These are phyloP conservation scores for Solea solea DNA, from an alignment of 2,113 vertebrate genomes.

Conservation along the genomic window DNA sequence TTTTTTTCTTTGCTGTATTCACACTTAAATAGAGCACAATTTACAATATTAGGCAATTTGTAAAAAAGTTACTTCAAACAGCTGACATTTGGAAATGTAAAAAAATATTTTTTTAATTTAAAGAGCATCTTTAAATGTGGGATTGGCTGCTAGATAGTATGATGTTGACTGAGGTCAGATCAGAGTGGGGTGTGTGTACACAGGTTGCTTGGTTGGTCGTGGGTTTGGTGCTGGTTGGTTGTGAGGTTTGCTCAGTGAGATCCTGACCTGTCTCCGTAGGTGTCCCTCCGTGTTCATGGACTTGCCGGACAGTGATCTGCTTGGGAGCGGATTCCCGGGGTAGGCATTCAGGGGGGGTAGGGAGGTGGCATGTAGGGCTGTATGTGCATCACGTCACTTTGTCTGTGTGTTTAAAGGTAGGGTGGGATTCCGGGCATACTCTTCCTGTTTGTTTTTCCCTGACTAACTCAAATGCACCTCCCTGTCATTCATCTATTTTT, in stretches of 20 bases:
- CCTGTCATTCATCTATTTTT: conserved; percentile 16
- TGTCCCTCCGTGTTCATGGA: conserved; percentile 87
- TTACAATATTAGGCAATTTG: no score
- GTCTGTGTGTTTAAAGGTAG: conserved; percentile 49
- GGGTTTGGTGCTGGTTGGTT: conserved; percentile 52
- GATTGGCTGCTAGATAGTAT: no score
- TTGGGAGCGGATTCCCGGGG: conserved; percentile 84
- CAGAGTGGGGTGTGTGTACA: not conserved
- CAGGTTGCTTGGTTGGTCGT: conserved; percentile 13
- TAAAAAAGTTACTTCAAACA: no score
- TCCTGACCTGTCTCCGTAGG: conserved; percentile 85
- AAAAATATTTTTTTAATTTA: no score
- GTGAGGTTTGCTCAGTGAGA: conserved; percentile 76
- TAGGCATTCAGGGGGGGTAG: conserved; percentile 73
- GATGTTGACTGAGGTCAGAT: no score
- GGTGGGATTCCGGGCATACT: conserved; percentile 10
- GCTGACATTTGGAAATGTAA: no score
- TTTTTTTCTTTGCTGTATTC: no score
- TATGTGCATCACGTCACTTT: conserved; percentile 60
- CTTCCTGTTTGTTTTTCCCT: not conserved
- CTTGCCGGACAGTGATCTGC: conserved; percentile 86
- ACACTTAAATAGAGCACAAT: no score
- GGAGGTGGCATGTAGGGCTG: conserved; percentile 69
- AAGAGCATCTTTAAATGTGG: no score
- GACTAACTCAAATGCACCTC: conserved; percentile 12